phyloP scores from a whole-genome alignment of 1,140 invertebrate species.

The Drosophila carrolli region DNA sequence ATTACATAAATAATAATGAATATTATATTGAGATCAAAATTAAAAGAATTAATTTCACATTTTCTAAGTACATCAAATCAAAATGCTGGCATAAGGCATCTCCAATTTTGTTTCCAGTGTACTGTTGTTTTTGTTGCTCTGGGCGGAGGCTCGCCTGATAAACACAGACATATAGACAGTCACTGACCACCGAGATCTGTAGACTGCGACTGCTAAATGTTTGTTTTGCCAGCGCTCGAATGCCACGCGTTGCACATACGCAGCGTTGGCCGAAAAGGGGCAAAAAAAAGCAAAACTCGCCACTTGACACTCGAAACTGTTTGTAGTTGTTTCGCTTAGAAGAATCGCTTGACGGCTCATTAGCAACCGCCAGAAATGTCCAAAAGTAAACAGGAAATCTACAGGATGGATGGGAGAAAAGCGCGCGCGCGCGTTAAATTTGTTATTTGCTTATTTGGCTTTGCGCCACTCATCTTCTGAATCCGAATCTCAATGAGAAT shows the following conservation, averaged over 20 bases:
- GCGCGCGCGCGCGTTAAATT: constrained; percentile 64
- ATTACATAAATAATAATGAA: too few relatives aligned
- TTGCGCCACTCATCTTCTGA: background rate
- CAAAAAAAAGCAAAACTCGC: background rate
- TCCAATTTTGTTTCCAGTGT: background rate
- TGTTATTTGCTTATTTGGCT: constrained; percentile 50
- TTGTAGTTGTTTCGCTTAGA: constrained; percentile 30
- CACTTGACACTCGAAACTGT: constrained; percentile 25
- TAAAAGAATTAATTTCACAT: too few relatives aligned
- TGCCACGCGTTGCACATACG: constrained; percentile 71
- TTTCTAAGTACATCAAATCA: too few relatives aligned
- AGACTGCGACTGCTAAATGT: constrained; percentile 25
- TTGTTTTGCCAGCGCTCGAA: constrained; percentile 57
- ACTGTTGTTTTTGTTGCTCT: constrained; percentile 12
- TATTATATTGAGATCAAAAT: too few relatives aligned
- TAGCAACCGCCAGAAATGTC: constrained; percentile 52
- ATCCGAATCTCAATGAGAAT: background rate
- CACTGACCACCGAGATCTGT: constrained; percentile 1
- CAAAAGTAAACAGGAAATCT: constrained; percentile 73
- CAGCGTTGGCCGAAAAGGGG: constrained; percentile 46
- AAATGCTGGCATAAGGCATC: background rate
- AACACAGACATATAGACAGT: constrained; percentile 22
- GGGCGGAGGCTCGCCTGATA: constrained; percentile 43
- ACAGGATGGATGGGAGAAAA: constrained; percentile 48
- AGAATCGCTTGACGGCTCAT: constrained; percentile 48